phyloP scores from a whole-genome alignment of 2,113 vertebrate species.

The Daboia siamensis region DNA sequence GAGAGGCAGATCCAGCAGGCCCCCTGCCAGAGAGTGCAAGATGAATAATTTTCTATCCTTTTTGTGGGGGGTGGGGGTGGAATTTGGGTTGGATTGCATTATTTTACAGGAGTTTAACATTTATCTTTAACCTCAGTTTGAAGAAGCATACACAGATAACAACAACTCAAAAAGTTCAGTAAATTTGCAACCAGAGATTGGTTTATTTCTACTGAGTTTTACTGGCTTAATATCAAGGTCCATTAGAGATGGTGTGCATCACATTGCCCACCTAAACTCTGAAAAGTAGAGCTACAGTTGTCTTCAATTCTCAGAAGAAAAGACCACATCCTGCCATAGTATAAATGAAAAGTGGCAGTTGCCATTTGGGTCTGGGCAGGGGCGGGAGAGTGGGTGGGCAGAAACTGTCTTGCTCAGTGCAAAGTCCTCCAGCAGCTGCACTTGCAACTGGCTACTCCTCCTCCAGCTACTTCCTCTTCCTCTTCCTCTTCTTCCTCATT shows the following conservation, averaged over 20 bases:
- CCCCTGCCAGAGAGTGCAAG: not conserved
- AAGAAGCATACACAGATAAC: not conserved
- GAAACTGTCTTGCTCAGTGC: no score
- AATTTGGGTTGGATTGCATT: not conserved
- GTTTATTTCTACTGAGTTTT: not conserved
- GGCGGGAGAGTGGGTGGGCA: no score
- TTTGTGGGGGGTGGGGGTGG: fast-evolving
- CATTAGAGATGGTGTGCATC: not conserved
- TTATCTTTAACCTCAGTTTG: not conserved
- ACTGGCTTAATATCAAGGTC: not conserved
- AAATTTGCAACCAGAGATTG: not conserved
- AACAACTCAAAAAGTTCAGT: not conserved
- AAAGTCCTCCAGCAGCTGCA: no score
- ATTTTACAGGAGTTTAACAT: not conserved
- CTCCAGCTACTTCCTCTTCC: no score
- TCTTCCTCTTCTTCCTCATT: no score
- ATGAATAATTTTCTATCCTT: not conserved
- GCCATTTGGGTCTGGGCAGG: no score
- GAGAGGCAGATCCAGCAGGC: not conserved
- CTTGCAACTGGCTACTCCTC: no score
- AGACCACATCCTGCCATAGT: not conserved
- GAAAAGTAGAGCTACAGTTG: not conserved
- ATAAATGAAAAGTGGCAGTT: not conserved
- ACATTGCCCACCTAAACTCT: not conserved
- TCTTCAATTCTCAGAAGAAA: not conserved